Evolutionary conservation across 2,888 invertebrate species (phyloP), one percentile per base, ranked within the genome.

Genomic region (Phyllotreta cruciferae): DNA sequence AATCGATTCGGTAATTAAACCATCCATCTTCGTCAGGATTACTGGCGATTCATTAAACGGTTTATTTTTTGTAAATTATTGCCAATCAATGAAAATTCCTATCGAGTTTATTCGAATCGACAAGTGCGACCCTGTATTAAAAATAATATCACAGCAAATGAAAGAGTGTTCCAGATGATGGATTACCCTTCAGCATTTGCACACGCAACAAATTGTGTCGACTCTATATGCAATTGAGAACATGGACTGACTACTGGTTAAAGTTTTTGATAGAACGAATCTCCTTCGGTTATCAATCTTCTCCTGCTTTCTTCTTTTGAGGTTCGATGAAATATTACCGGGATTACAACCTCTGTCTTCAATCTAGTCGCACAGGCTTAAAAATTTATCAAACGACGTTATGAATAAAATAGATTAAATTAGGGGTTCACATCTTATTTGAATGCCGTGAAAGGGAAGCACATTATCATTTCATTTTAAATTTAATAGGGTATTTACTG

Each of bases 181-280:
- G 79, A 80, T 80, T 76, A 72, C 74, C 64, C 76, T 77, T 77
- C 79, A 76, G 75, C 75, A 75, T 76, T 75, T 74, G 75, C 77
- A 77, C 77, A 78, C 75, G 76, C 77, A 78, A 78, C 79, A 79
- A 79, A 79, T 79, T 77, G 78, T 77, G 77, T 74, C 75, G 74
- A 73, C 66, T 69, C 56, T 64, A 37, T 45, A 70, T 71, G 71
- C 71, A 73, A 71, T 73, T 74, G 75, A 73, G 75, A 73, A 74
- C 73, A 69, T 73, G 71, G 75, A 71, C 24, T 24, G 49, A 52
- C 73, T 74, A 70, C 73, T 74, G 74, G 75, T 75, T 75, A 77
- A 77, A 77, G 75, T 77, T 78, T 76, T 74, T 75, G 77, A 77
- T 78, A 77, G 74, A 76, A 77, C 77, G 57, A 64, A 64, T 64